phyloP scores from a whole-genome alignment of 2,888 invertebrate species.

The Adineta ricciae region DNA sequence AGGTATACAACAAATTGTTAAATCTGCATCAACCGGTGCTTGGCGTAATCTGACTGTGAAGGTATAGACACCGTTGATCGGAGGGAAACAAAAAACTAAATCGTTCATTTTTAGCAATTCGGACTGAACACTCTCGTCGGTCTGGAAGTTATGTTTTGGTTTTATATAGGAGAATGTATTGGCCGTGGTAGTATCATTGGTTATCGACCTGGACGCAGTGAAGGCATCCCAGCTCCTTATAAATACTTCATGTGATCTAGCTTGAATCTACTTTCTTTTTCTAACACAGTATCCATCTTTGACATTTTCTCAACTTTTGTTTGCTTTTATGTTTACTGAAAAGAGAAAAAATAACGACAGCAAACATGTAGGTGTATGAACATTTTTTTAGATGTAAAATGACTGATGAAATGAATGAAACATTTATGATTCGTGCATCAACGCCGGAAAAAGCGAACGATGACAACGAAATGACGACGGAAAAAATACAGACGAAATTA shows the following conservation, averaged over 20 bases:
- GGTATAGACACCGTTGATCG: too few species aligned
- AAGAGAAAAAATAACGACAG: too few species aligned
- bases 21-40: constrained; percentile 62
- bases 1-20: constrained; percentile 62
- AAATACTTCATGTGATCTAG: constrained; percentile 11
- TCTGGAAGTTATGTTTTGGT: constrained; percentile 82
- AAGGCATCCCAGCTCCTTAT: neutral
- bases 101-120: constrained; percentile 58
- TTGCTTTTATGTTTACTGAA: neutral
- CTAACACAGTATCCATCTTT: neutral
- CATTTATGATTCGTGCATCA: neutral
- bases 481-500: neutral
- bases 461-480: neutral
- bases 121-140: constrained; percentile 77
- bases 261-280: neutral
- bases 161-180: constrained; percentile 89
- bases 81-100: neutral
- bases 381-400: neutral
- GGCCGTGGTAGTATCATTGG: constrained; percentile 83
- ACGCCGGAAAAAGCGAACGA: neutral
- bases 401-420: neutral
- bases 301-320: neutral
- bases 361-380: neutral
- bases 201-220: constrained; percentile 42
- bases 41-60: constrained; percentile 74